These are phyloP conservation scores for Andrena praecox DNA, from an alignment of 2,888 invertebrate genomes.

Conservation along the genomic window DNA sequence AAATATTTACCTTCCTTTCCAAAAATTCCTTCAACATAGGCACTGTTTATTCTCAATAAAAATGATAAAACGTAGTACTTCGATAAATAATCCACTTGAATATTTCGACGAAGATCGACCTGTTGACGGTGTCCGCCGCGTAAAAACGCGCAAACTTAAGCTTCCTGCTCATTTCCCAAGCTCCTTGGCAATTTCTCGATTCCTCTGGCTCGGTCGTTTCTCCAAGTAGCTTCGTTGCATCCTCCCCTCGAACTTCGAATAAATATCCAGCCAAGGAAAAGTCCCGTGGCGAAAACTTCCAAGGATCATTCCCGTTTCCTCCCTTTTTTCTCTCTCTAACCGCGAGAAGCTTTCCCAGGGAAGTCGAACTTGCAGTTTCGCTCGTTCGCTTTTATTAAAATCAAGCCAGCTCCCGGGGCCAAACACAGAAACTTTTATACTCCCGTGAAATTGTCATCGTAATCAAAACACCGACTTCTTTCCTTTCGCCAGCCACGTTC, in stretches of 20 bases:
- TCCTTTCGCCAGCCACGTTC: not conserved
- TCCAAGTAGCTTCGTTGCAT: conserved; percentile 43
- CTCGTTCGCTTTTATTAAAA: conserved; percentile 57
- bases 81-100: not conserved
- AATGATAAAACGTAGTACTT: too few species aligned
- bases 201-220: conserved; percentile 23
- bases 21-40: too few species aligned
- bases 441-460: conserved; percentile 47
- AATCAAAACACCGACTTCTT: conserved; percentile 47
- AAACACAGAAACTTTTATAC: conserved; percentile 43
- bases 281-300: conserved; percentile 47
- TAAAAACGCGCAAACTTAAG: conserved; percentile 6
- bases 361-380: conserved; percentile 39
- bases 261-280: conserved; percentile 50
- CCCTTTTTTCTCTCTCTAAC: conserved; percentile 6
- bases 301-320: conserved; percentile 20
- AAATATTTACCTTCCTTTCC: too few species aligned
- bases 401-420: conserved; percentile 23
- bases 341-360: not conserved
- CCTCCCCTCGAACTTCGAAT: conserved; percentile 57
- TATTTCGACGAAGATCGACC: not conserved
- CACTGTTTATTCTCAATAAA: too few species aligned
- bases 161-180: conserved; percentile 32
- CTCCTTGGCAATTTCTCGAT: conserved; percentile 31
- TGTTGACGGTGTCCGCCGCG: conserved; percentile 1